A percentile compares a stretch with the other conserved stretches of the same genome.
Conservation (phyloP, 2,888 invertebrate genomes). For the Tinea trinotella region DNA sequence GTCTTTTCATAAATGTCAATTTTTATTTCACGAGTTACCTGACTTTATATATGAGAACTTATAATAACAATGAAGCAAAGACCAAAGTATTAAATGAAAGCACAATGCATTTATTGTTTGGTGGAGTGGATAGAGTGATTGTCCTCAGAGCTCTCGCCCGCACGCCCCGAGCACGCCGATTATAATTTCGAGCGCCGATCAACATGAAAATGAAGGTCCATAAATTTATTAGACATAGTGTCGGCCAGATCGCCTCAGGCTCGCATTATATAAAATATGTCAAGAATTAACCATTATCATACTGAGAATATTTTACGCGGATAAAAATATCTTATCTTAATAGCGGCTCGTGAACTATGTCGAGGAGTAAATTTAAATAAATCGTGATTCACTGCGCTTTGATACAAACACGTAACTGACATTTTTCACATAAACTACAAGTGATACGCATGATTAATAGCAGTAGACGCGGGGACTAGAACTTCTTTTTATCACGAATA, state of each 20-base stretch:
- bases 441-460: neutral
- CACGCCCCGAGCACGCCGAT: constrained; percentile 63
- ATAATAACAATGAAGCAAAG: no score
- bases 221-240: constrained; percentile 73
- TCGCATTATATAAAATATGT: constrained; percentile 68
- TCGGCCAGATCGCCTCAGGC: constrained; percentile 59
- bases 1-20: no score
- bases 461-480: neutral
- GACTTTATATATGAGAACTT: no score
- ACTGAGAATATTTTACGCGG: constrained; percentile 51
- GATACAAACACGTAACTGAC: constrained; percentile 9
- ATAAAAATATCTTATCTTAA: constrained; percentile 42
- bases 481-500: neutral
- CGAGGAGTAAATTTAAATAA: constrained; percentile 35
- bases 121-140: constrained; percentile 19
- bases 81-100: neutral
- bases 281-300: constrained; percentile 69
- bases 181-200: constrained; percentile 69
- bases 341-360: constrained; percentile 36
- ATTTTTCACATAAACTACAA: neutral
- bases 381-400: constrained; percentile 30
- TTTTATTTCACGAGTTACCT: no score
- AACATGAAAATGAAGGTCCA: constrained; percentile 69
- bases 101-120: neutral
- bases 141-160: constrained; percentile 40